Base-by-base conservation (phyloP, 2,888 invertebrate species). In the Drosophila mimetica region DNA sequence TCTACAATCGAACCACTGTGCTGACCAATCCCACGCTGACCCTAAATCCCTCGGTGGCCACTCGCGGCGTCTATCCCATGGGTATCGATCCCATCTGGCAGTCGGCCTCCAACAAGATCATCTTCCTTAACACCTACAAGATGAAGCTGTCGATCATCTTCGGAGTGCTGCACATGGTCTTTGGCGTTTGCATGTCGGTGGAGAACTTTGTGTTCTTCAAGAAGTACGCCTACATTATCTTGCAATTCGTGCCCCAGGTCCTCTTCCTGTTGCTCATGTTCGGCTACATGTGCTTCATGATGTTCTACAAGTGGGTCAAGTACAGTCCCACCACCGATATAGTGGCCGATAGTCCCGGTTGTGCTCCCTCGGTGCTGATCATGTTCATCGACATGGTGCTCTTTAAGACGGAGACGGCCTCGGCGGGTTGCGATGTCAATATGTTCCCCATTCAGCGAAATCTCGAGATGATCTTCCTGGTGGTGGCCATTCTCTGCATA, bases 91-190 rank as follows among this genome's bases (percentile, higher is more conserved):
- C 94, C 0, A 93, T 95, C 4, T 95, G 95, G 95, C 95, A 95
- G 93, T 91, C 94, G 89, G 94, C 96, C 13, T 93, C 93, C 72
- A 98, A 98, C 92, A 98, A 98, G 92, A 97, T 98, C 80, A 96
- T 97, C 71, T 98, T 98, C 93, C 92, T 96, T 70, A 98, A 98
- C 92, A 97, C 98, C 0, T 97, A 96, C 93, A 98, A 98, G 93
- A 98, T 98, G 98, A 97, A 97, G 90, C 93, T 98, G 67, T 98
- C 98, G 48, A 97, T 98, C 61, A 96, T 98, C 65, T 94, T 98
- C 81, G 98, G 98, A 42, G 96, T 98, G 7, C 90, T 94, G 25
- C 98, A 98, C 92, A 98, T 98, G 98, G 94, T 97, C 73, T 97
- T 98, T 90, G 98, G 98, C 76, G 96, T 98, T 6, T 94, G 95